These are phyloP conservation scores for Norana najaformis DNA, from an alignment of 2,888 invertebrate species.

Conservation along the genomic window DNA sequence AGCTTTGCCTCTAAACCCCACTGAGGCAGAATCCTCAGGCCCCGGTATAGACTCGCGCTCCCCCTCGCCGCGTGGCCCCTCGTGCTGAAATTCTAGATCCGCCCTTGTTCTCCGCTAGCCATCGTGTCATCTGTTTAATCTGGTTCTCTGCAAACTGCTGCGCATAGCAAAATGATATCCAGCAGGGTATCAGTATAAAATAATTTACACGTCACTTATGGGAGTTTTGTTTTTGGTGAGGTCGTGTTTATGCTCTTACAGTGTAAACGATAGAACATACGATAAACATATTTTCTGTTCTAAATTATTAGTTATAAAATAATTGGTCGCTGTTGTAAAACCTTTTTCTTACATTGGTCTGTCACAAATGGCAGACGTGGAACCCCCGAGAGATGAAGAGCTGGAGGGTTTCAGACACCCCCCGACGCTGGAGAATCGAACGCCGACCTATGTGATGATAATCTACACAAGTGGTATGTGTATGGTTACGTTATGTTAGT, in stretches of 20 bases:
- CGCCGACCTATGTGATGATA: neutral
- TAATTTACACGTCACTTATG: neutral
- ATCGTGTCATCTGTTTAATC: too few species aligned
- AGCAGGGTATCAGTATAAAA: neutral
- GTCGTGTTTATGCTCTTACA: neutral
- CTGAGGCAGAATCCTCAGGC: too few species aligned
- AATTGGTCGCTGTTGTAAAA: neutral
- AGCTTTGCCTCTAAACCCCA: too few species aligned
- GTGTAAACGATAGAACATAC: neutral
- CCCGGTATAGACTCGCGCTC: too few species aligned
- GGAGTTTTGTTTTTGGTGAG: neutral
- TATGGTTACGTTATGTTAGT: too few species aligned
- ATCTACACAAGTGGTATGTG: neutral
- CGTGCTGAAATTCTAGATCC: too few species aligned
- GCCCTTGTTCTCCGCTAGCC: too few species aligned
- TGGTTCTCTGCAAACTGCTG: neutral
- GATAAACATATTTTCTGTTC: neutral
- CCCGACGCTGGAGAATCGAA: neutral
- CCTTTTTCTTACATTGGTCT: neutral
- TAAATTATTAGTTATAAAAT: neutral
- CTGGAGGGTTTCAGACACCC: slow-evolving; percentile 9
- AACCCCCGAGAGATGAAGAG: slow-evolving; percentile 8
- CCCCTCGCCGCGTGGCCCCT: too few species aligned
- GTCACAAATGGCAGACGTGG: neutral
- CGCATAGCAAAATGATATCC: neutral